Percentiles rank a stretch among this genome's conserved stretches.
Conservation (phyloP, 2,113 vertebrate genomes). For the Marcusenius ussheri region DNA sequence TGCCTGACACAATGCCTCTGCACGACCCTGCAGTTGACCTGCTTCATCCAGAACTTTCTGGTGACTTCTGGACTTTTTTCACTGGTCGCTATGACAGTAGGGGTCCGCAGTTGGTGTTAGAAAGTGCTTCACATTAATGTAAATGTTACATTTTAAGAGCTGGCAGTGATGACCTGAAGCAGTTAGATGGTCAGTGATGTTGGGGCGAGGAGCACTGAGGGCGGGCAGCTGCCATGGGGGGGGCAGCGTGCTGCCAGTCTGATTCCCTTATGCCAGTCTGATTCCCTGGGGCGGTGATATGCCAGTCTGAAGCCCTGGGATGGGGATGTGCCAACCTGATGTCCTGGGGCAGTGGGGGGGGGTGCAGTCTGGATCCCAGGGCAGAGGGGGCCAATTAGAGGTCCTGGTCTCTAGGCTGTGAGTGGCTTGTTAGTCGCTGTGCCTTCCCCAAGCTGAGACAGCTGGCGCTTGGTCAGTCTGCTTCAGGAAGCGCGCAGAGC, state of each 20-base stretch:
- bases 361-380: not conserved
- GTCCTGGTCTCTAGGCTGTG: not conserved
- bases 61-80: not conserved
- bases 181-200: not conserved
- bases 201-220: not conserved
- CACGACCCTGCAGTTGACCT: not conserved
- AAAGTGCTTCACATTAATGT: not conserved
- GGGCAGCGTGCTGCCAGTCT: not conserved
- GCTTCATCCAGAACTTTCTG: not conserved
- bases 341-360: too few species aligned
- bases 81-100: not conserved
- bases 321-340: too few species aligned
- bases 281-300: too few species aligned
- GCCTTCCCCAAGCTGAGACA: not conserved
- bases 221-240: not conserved
- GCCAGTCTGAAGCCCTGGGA: too few species aligned
- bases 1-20: not conserved
- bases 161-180: not conserved
- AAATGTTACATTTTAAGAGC: not conserved
- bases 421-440: not conserved
- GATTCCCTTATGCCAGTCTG: too few species aligned
- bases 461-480: not conserved
- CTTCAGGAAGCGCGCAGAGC: not conserved
- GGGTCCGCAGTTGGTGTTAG: not conserved
- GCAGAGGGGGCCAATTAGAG: not conserved